phyloP scores from a whole-genome alignment of 2,797 vertebrate species.

The Hylomyscus alleni region DNA sequence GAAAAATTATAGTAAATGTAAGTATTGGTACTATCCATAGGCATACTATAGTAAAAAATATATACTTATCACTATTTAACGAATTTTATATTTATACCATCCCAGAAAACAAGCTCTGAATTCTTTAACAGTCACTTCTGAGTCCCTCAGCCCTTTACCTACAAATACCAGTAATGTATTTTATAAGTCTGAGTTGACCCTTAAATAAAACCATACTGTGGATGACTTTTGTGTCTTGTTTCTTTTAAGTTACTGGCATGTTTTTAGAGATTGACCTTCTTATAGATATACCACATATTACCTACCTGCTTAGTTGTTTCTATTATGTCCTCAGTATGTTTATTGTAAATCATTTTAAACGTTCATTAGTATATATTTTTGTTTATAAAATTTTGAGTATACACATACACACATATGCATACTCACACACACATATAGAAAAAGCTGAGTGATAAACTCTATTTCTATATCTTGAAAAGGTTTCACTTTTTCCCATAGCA shows the following conservation, averaged over 20 bases:
- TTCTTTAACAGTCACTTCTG: neutral
- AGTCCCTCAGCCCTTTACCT: neutral
- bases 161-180: neutral
- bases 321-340: neutral
- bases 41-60: neutral
- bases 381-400: neutral
- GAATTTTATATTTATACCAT: slow-evolving; percentile 27
- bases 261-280: neutral
- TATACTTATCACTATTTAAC: neutral
- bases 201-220: neutral
- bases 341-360: neutral
- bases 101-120: neutral
- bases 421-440: neutral
- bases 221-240: neutral
- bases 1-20: neutral
- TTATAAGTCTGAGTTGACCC: neutral
- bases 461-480: neutral
- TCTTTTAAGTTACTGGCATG: neutral
- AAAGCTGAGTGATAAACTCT: neutral
- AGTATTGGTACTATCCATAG: neutral
- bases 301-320: neutral
- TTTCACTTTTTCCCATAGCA: neutral
- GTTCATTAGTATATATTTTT: neutral
- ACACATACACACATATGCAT: neutral
- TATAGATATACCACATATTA: neutral